phyloP scores from a whole-genome alignment of 2,797 vertebrate genomes.

The Scarus forsteni region DNA sequence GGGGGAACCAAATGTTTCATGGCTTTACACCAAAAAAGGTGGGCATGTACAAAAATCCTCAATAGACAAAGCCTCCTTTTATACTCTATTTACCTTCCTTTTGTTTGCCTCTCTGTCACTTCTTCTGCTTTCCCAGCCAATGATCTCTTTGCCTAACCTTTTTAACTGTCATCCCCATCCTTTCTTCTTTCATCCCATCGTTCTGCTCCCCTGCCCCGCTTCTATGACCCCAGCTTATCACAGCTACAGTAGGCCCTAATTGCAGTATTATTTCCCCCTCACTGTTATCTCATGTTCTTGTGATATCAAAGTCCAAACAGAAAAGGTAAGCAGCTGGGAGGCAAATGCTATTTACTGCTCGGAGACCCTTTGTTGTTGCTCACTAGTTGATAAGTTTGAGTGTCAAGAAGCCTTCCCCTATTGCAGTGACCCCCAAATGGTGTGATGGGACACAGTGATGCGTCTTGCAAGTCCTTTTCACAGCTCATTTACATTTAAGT shows the following conservation, averaged over 20 bases:
- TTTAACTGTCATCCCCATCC: slow-evolving; percentile 38
- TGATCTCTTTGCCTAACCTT: slow-evolving; percentile 36
- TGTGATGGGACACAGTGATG: too few relatives aligned
- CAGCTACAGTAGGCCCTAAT: slow-evolving; percentile 66
- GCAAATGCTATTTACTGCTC: slow-evolving; percentile 64
- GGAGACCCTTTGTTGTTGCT: slow-evolving; percentile 58
- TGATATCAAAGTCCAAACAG: slow-evolving; percentile 70
- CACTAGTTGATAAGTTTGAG: slow-evolving; percentile 69
- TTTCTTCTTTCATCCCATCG: slow-evolving; percentile 44
- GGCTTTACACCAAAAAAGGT: slow-evolving; percentile 55
- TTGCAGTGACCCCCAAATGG: background rate
- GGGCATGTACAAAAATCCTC: slow-evolving; percentile 45
- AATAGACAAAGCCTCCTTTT: slow-evolving; percentile 67
- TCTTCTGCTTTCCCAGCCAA: slow-evolving; percentile 23
- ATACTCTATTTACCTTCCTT: slow-evolving; percentile 58
- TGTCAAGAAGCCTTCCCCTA: slow-evolving; percentile 50
- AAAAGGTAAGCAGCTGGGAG: slow-evolving; percentile 55
- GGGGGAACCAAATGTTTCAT: slow-evolving; percentile 42
- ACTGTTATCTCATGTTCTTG: slow-evolving; percentile 62
- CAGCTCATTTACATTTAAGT: too few relatives aligned
- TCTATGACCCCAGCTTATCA: slow-evolving; percentile 64
- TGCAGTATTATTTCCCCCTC: slow-evolving; percentile 68
- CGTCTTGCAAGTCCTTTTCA: too few relatives aligned
- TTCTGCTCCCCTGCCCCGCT: slow-evolving; percentile 45
- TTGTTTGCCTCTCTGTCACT: slow-evolving; percentile 42